Conservation (phyloP, 2,888 invertebrate genomes). For the Leucophenga maculata region DNA sequence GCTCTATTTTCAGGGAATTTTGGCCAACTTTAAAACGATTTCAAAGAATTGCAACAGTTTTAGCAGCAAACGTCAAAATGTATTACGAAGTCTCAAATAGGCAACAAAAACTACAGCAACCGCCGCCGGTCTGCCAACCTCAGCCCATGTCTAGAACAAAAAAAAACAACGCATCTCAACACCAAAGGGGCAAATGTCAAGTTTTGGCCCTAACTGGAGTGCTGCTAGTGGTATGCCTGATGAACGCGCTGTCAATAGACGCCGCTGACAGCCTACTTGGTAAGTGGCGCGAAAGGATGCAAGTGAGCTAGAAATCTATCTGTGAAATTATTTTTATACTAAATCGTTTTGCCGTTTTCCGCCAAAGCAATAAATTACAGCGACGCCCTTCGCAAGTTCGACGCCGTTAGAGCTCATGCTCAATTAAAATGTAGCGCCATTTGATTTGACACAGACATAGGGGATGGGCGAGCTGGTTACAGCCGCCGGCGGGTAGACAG, state of each 20-base stretch:
- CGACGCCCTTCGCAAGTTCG: slow-evolving; percentile 15
- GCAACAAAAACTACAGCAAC: not conserved
- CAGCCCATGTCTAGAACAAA: not conserved
- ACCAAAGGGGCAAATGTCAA: not conserved
- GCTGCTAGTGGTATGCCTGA: slow-evolving; percentile 43
- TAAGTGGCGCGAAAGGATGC: slow-evolving; percentile 36
- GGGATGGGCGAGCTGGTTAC: not conserved
- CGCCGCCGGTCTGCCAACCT: not conserved
- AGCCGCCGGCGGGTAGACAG: not conserved
- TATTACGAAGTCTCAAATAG: not conserved
- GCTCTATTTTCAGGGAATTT: not conserved
- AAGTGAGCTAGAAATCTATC: not conserved
- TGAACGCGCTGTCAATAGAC: slow-evolving; percentile 38
- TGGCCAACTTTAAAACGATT: not conserved
- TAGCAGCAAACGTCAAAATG: not conserved
- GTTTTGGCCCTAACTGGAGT: slow-evolving; percentile 35
- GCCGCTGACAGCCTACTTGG: slow-evolving; percentile 49
- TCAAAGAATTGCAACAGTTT: not conserved
- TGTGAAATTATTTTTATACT: not conserved
- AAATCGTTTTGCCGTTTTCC: not conserved
- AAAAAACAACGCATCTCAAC: not conserved
- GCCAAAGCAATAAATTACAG: slow-evolving; percentile 15
- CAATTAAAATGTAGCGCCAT: slow-evolving; percentile 19
- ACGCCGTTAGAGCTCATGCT: slow-evolving; percentile 11
- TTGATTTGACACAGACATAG: slow-evolving; percentile 16